Evolutionary conservation across 2,797 vertebrate species (phyloP).

Genomic region (Tiaroga cobitis): DNA sequence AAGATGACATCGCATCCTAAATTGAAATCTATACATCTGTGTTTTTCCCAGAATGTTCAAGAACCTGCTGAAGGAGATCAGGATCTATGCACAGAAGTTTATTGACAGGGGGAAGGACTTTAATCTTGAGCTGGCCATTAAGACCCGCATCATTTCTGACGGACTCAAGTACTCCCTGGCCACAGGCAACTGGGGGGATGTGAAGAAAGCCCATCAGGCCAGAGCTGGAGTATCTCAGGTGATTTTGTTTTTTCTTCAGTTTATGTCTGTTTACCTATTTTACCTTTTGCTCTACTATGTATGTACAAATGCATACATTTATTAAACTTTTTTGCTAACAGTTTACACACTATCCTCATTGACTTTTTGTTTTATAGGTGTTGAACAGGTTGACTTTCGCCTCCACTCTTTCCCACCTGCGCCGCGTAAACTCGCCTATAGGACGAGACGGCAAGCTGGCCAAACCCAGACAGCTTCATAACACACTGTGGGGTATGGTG

Average conservation of each 20-base stretch:
- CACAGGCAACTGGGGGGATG: constrained; percentile 98
- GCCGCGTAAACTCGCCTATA: constrained; percentile 95
- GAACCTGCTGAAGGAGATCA: constrained; percentile 97
- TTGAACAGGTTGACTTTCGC: constrained; percentile 97
- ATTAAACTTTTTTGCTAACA: not conserved
- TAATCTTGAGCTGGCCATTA: constrained; percentile 97
- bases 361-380: constrained; percentile 77
- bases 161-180: constrained; percentile 97
- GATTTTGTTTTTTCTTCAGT: not conserved
- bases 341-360: not conserved
- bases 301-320: not conserved
- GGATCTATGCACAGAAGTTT: constrained; percentile 98
- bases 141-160: constrained; percentile 97
- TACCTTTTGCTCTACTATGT: not conserved
- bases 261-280: not conserved
- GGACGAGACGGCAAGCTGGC: constrained; percentile 96
- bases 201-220: constrained; percentile 98
- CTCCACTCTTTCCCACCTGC: constrained; percentile 94
- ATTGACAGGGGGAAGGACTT: constrained; percentile 98
- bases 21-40: not conserved
- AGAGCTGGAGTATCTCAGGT: constrained; percentile 97
- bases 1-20: not conserved
- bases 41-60: constrained; percentile 91
- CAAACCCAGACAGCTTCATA: constrained; percentile 95
- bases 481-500: constrained; percentile 98